These are phyloP conservation scores for Naso thynnoides DNA, from an alignment of 2,797 vertebrate genomes.

Conservation along the genomic window DNA sequence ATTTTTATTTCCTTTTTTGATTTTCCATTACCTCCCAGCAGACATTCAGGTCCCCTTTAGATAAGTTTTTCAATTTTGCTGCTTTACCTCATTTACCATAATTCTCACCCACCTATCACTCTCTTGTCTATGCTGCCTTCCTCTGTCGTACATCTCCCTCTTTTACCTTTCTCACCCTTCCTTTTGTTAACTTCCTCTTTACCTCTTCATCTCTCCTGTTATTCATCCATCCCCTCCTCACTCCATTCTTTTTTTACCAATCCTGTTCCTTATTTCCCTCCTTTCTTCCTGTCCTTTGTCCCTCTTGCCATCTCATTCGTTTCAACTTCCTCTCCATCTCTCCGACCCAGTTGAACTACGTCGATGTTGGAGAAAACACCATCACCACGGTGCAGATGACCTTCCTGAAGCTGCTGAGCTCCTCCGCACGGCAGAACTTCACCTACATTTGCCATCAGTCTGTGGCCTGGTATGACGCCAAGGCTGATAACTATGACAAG, in stretches of 20 bases:
- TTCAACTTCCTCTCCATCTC: not conserved
- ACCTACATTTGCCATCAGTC: constrained; percentile 98
- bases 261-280: not conserved
- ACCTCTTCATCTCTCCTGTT: not conserved
- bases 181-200: constrained; percentile 3
- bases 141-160: constrained; percentile 10
- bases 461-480: constrained; percentile 92
- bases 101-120: constrained; percentile 12
- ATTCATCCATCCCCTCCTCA: not conserved
- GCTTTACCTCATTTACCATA: constrained; percentile 32
- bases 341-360: constrained; percentile 89
- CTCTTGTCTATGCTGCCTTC: not conserved
- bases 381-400: constrained; percentile 98
- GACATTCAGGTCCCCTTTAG: constrained; percentile 16
- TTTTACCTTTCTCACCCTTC: not conserved
- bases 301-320: not conserved
- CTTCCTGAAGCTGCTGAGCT: constrained; percentile 97
- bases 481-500: constrained; percentile 91
- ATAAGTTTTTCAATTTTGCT: constrained; percentile 32
- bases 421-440: constrained; percentile 96
- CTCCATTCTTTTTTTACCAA: not conserved
- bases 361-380: constrained; percentile 89
- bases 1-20: constrained; percentile 11
- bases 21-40: constrained; percentile 24
- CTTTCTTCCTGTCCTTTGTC: too few relatives aligned